Conservation (phyloP, 2,888 invertebrate species). For the Dolichopus griseipennis region DNA sequence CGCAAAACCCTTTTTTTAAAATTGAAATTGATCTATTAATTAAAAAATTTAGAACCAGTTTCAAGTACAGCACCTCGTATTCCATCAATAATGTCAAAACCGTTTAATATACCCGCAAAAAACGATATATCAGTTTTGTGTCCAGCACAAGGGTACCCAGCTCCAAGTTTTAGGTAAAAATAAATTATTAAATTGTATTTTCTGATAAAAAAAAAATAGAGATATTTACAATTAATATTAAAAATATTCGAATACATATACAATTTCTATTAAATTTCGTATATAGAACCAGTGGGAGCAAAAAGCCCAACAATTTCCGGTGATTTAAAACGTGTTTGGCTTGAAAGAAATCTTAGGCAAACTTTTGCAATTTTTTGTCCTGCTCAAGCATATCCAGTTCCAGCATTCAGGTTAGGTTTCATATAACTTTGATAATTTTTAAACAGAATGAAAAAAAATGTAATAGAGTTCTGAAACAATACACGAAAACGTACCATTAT, state of each 20-base stretch:
- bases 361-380: slow-evolving; percentile 64
- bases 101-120: slow-evolving; percentile 30
- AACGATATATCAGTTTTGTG: slow-evolving; percentile 49
- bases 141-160: slow-evolving; percentile 67
- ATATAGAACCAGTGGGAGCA: slow-evolving; percentile 47
- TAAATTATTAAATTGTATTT: slow-evolving; percentile 30
- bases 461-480: too few species aligned
- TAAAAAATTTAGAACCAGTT: slow-evolving; percentile 42
- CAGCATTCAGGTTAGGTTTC: slow-evolving; percentile 50
- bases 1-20: neutral
- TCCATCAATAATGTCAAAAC: slow-evolving; percentile 40
- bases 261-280: too few species aligned
- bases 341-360: slow-evolving; percentile 52
- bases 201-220: slow-evolving; percentile 33
- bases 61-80: slow-evolving; percentile 48
- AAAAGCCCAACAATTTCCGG: slow-evolving; percentile 50
- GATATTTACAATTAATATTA: slow-evolving; percentile 13
- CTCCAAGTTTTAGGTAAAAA: slow-evolving; percentile 58
- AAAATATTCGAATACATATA: slow-evolving; percentile 40
- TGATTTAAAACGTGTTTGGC: slow-evolving; percentile 43
- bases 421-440: neutral
- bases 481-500: too few species aligned
- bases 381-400: slow-evolving; percentile 68
- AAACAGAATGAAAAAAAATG: too few species aligned
- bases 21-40: neutral